Conservation (phyloP, 1,140 invertebrate genomes). For the Sweltsa coloradensis region DNA sequence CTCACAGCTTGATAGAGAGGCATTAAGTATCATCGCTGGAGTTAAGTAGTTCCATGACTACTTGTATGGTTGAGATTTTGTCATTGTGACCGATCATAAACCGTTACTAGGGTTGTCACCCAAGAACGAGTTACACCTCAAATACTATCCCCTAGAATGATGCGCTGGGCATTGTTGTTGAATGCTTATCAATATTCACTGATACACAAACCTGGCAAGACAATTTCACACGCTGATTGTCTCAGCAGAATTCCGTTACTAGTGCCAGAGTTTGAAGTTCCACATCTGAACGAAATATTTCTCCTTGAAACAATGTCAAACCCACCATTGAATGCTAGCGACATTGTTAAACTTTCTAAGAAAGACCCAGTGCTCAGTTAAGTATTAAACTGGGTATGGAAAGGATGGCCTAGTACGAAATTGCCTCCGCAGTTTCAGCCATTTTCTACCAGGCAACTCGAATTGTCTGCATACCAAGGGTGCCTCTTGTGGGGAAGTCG, state of each 20-base stretch:
- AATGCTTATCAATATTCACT: neutral
- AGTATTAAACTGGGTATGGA: neutral
- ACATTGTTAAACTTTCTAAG: constrained; percentile 6
- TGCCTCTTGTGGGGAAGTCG: constrained; percentile 21
- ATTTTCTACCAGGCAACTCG: constrained; percentile 2
- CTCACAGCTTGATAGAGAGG: constrained; percentile 23
- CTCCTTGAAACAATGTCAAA: constrained; percentile 5
- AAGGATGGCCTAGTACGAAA: neutral
- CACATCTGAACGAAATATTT: constrained; percentile 3
- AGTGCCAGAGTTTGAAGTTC: neutral
- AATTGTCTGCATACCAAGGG: constrained; percentile 10
- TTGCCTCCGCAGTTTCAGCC: constrained; percentile 3
- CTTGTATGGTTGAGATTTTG: constrained; percentile 27
- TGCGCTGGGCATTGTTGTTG: constrained; percentile 5
- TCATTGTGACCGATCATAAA: constrained; percentile 32
- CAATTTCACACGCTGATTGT: neutral
- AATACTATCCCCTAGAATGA: neutral
- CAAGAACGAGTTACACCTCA: neutral
- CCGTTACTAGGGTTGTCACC: constrained; percentile 23
- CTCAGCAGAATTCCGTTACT: neutral
- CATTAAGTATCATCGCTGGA: constrained; percentile 19
- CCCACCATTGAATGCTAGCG: constrained; percentile 3
- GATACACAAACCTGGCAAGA: neutral
- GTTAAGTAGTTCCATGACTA: constrained; percentile 21
- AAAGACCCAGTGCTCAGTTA: constrained; percentile 2